phyloP scores from a whole-genome alignment of 2,888 invertebrate species.

The Nomada flava region DNA sequence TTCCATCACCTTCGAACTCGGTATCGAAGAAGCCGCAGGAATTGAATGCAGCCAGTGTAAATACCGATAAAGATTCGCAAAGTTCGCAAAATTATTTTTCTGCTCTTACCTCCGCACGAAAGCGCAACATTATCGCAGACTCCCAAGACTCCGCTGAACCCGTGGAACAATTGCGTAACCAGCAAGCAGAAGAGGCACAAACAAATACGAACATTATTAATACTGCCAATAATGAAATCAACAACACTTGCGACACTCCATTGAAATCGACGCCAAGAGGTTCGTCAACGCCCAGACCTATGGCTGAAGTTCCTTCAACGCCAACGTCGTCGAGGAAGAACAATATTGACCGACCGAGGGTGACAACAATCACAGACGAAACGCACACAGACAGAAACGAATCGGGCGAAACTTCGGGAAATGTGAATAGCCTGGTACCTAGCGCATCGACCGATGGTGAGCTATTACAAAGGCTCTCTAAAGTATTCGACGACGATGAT shows the following conservation, averaged over 20 bases:
- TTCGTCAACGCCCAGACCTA: conserved; percentile 2
- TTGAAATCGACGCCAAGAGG: not conserved
- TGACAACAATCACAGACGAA: not conserved
- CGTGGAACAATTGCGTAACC: not conserved
- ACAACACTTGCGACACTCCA: not conserved
- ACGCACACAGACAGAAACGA: not conserved
- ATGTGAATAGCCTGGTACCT: not conserved
- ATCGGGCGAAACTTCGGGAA: not conserved
- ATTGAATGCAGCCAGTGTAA: conserved; percentile 7
- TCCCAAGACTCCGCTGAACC: conserved; percentile 10
- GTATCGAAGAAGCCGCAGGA: not conserved
- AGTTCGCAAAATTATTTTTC: conserved; percentile 53
- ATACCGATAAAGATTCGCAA: conserved; percentile 51
- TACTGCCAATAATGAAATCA: not conserved
- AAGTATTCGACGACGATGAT: conserved; percentile 36
- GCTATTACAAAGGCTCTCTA: not conserved
- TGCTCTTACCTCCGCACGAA: conserved; percentile 52
- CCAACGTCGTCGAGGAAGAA: not conserved
- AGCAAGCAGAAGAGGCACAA: not conserved
- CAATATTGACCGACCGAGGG: not conserved
- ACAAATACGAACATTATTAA: no score
- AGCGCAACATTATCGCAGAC: conserved; percentile 45
- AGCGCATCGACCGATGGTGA: not conserved
- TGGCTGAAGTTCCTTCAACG: not conserved
- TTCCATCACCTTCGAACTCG: not conserved